Evolutionary conservation across 2,797 vertebrate genomes (phyloP).

Genomic region (Channa striata): DNA sequence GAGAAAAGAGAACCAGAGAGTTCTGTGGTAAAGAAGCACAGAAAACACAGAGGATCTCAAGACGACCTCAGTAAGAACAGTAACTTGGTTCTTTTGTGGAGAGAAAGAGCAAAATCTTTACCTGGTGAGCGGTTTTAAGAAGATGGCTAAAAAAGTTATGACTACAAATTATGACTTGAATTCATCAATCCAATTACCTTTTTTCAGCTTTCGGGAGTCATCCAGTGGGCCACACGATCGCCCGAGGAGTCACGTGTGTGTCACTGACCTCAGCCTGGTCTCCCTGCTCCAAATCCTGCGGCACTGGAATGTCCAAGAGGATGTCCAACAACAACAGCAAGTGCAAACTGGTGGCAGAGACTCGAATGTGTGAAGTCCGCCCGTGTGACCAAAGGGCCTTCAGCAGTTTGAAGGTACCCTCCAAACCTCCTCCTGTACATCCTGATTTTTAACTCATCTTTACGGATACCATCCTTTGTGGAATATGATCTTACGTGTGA

Average conservation of each 20-base stretch:
- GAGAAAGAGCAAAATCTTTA: slow-evolving; percentile 82
- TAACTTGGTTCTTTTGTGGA: slow-evolving; percentile 83
- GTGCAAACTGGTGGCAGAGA: slow-evolving; percentile 89
- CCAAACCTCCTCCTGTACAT: not conserved
- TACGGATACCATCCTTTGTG: not conserved
- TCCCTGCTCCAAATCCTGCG: slow-evolving; percentile 91
- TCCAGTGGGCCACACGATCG: slow-evolving; percentile 71
- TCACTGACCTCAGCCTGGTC: slow-evolving; percentile 91
- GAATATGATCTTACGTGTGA: not conserved
- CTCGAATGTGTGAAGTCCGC: slow-evolving; percentile 89
- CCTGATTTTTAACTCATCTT: not conserved
- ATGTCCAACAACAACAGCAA: slow-evolving; percentile 86
- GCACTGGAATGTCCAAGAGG: slow-evolving; percentile 88
- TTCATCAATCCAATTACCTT: not conserved
- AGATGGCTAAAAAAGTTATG: not conserved
- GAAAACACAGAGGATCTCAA: slow-evolving; percentile 75
- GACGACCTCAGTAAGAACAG: slow-evolving; percentile 85
- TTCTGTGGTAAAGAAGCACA: slow-evolving; percentile 65
- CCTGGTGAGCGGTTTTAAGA: slow-evolving; percentile 81
- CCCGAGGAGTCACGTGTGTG: slow-evolving; percentile 84
- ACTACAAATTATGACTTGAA: not conserved
- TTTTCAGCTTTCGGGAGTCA: slow-evolving; percentile 81
- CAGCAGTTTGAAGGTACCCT: slow-evolving; percentile 83
- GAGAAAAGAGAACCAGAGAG: slow-evolving; percentile 74
- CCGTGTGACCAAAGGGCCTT: slow-evolving; percentile 84